Conservation (phyloP, 2,113 vertebrate genomes). For the Passer domesticus region DNA sequence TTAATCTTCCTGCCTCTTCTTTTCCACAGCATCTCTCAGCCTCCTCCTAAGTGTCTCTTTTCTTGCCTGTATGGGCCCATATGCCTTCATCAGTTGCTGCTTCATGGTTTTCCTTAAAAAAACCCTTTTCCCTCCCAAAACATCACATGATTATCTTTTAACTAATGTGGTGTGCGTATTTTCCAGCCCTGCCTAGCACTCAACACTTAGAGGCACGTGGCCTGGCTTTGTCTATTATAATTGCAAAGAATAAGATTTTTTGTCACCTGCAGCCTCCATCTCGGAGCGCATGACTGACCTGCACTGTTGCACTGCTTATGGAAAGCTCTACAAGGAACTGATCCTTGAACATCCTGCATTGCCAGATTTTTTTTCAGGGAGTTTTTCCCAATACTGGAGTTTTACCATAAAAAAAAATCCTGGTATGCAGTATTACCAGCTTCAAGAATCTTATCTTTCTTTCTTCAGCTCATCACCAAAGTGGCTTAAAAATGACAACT, state of each 20-base stretch:
- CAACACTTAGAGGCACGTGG: not conserved
- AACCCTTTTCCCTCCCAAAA: not conserved
- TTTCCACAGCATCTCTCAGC: not conserved
- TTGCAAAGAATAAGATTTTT: not conserved
- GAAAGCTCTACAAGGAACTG: not conserved
- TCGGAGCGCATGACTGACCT: accelerated
- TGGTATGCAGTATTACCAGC: not conserved
- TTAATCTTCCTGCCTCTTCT: not conserved
- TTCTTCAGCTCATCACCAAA: not conserved
- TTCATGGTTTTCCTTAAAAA: not conserved
- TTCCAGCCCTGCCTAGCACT: not conserved
- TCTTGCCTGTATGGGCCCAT: not conserved
- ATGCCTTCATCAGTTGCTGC: accelerated
- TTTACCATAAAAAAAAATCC: not conserved
- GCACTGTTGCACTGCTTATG: not conserved
- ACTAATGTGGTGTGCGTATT: not conserved
- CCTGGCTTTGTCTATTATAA: not conserved
- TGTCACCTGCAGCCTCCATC: not conserved
- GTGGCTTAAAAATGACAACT: not conserved
- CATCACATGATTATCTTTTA: not conserved
- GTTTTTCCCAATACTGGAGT: not conserved
- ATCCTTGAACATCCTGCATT: not conserved
- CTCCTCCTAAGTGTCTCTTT: not conserved
- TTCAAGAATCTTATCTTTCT: not conserved
- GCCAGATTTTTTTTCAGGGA: not conserved